A percentile compares a stretch with the other conserved stretches of the same genome.
Evolutionary conservation across 2,888 invertebrate genomes (phyloP).

Genomic region (Cantharis rustica): DNA sequence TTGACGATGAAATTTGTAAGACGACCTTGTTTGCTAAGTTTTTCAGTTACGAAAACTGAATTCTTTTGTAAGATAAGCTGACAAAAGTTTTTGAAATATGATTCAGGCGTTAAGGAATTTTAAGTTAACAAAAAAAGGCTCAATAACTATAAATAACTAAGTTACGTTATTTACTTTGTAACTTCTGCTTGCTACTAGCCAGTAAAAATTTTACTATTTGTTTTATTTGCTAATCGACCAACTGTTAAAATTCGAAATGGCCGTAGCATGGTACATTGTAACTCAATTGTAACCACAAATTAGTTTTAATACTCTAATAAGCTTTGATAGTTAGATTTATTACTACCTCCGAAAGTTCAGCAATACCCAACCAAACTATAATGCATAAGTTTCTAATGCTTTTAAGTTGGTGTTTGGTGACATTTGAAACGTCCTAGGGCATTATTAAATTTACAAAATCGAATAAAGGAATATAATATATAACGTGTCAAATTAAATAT

Average conservation of each 20-base stretch:
- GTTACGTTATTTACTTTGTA: not conserved
- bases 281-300: constrained; percentile 30
- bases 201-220: constrained; percentile 8
- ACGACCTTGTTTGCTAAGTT: not conserved
- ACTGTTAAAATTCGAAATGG: constrained; percentile 29
- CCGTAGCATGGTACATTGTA: constrained; percentile 27
- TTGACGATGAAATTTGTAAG: not conserved
- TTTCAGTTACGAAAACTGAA: not conserved
- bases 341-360: constrained; percentile 12
- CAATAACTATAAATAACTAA: not conserved
- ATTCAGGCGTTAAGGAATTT: not conserved
- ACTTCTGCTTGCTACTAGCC: not conserved
- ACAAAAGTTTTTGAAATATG: not conserved
- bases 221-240: constrained; percentile 24
- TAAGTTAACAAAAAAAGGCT: not conserved
- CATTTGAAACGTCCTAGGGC: not conserved
- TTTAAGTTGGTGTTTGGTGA: not conserved
- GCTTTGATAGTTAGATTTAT: constrained; percentile 24
- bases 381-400: constrained; percentile 16
- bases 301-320: constrained; percentile 30
- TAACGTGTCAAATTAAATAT: not conserved
- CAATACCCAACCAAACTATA: constrained; percentile 1
- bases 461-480: not conserved
- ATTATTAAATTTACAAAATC: not conserved
- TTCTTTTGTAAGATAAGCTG: not conserved